These are phyloP conservation scores for Upupa epops DNA, from an alignment of 2,113 vertebrate genomes.

Conservation along the genomic window DNA sequence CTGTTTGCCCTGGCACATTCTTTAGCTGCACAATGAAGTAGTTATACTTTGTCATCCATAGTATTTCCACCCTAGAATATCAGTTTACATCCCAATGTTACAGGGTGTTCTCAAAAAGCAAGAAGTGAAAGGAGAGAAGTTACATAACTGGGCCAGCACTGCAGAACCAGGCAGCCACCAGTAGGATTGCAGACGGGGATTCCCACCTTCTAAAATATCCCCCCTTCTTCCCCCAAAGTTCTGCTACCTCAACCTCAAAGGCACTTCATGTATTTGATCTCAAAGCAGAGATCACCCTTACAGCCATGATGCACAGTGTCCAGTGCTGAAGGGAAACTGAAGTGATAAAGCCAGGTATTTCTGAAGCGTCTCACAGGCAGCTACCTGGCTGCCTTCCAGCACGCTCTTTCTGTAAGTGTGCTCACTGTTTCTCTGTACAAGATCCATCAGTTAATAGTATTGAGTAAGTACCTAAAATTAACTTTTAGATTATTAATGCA, in stretches of 20 bases:
- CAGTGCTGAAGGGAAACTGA: background rate
- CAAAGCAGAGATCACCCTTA: background rate
- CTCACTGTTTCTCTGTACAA: conserved; percentile 8
- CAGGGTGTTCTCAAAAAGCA: background rate
- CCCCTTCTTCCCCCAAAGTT: background rate
- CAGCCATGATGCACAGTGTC: accelerated
- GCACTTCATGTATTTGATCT: background rate
- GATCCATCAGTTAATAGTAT: conserved; percentile 64
- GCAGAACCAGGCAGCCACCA: background rate
- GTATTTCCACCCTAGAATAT: conserved; percentile 47
- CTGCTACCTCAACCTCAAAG: background rate
- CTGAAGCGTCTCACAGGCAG: background rate
- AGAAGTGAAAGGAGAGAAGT: conserved; percentile 1
- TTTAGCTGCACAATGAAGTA: background rate
- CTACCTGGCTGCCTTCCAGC: conserved; percentile 24
- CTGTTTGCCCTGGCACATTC: background rate
- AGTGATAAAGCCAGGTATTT: conserved; percentile 11
- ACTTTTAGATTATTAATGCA: conserved; percentile 68
- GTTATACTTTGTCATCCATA: conserved; percentile 31
- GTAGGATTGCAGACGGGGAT: background rate
- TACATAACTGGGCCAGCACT: background rate
- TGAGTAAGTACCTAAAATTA: conserved; percentile 63
- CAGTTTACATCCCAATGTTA: background rate
- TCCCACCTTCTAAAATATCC: background rate
- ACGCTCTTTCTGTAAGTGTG: conserved; percentile 16